phyloP scores from a whole-genome alignment of 2,888 invertebrate genomes.

The Limnephilus rhombicus region DNA sequence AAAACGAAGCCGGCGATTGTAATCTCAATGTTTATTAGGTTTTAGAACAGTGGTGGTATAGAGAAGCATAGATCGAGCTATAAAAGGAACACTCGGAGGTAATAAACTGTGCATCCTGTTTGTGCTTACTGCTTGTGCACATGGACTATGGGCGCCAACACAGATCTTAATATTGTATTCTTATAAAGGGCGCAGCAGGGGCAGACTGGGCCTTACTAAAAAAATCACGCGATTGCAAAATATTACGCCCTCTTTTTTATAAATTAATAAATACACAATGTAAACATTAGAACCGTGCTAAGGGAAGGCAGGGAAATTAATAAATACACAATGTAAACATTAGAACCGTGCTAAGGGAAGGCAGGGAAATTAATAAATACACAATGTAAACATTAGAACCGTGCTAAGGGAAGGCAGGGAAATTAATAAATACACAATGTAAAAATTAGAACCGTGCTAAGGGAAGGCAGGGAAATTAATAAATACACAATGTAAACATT shows the following conservation, averaged over 20 bases:
- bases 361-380: too few relatives aligned
- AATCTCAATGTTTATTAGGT: not conserved
- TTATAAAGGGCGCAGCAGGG: not conserved
- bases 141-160: not conserved
- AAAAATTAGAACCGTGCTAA: not conserved
- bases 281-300: not conserved
- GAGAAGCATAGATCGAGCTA: conserved; percentile 5
- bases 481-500: not conserved
- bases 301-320: too few relatives aligned
- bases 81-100: conserved; percentile 34
- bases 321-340: not conserved
- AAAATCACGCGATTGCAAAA: not conserved
- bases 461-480: too few relatives aligned
- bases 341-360: not conserved
- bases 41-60: not conserved
- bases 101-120: conserved; percentile 44
- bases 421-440: not conserved
- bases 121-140: not conserved
- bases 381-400: not conserved
- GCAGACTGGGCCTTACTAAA: not conserved
- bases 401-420: too few relatives aligned
- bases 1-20: not conserved
- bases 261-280: not conserved
- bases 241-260: not conserved
- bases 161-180: not conserved